Base-by-base conservation (phyloP, 2,888 invertebrate genomes). In the Candidula unifasciata region DNA sequence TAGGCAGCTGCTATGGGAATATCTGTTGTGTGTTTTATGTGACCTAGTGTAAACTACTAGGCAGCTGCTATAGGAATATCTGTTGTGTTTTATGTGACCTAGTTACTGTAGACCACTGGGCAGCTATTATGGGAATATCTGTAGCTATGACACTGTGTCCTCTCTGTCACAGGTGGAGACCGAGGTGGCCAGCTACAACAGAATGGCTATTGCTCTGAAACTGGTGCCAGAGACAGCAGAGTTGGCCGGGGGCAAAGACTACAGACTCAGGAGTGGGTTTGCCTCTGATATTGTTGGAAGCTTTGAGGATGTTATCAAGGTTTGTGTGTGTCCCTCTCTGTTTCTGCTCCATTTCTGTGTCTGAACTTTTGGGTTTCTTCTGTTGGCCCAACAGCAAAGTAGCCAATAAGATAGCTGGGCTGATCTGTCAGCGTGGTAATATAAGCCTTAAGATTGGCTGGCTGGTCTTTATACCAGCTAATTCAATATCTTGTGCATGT, bases 201-300 rank as follows among this genome's bases (percentile, higher is more conserved):
- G 89, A 69, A 73, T 89, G 71, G 92, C 91, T 0, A 88, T 88
- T 74, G 88, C 79, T 52, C 86, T 92, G 52, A 91, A 91, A 66
- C 86, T 93, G 71, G 90, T 92, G 24, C 92, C 92, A 16, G 81
- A 88, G 10, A 87, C 89, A 27, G 91, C 92, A 21, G 91, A 92
- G 71, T 89, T 91, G 82, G 91, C 92, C 21, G 87, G 86, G 27
- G 92, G 92, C 33, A 87, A 89, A n/a, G 92, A 93, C 82, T 92
- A 89, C 79, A 91, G 92, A 79, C 86, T 92, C 82, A 88, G 88
- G 33, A 79, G 88, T 54, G 85, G 87, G 1, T 84, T 86, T 84
- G 71, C 68, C 1, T 87, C 87, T 35, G 79, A 81, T 13, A 86
- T 86, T 79, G 84, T 80, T 21, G 84, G 85, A 16, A 85, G 88